Evolutionary conservation across 2,888 invertebrate genomes (phyloP).

Genomic region (Cecidostiba fungosa): DNA sequence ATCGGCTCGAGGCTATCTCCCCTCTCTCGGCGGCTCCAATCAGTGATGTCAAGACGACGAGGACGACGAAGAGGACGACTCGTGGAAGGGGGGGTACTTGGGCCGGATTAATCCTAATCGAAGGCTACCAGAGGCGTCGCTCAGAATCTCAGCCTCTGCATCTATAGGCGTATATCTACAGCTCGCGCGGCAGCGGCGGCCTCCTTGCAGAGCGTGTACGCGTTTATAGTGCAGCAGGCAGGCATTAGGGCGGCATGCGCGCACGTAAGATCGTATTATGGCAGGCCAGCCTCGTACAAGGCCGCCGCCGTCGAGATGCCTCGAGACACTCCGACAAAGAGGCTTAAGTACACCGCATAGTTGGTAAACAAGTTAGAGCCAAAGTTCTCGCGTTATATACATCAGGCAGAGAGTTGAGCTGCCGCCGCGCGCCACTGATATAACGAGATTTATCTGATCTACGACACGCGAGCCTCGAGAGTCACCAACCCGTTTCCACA

Average conservation of each 20-base stretch:
- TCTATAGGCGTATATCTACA: neutral
- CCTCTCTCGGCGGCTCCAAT: slow-evolving; percentile 15
- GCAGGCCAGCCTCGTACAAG: slow-evolving; percentile 1
- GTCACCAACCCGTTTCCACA: neutral
- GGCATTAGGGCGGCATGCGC: slow-evolving; percentile 22
- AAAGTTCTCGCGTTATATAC: slow-evolving; percentile 35
- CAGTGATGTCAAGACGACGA: slow-evolving; percentile 26
- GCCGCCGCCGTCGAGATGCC: neutral
- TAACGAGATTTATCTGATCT: slow-evolving; percentile 63
- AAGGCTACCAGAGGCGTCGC: slow-evolving; percentile 17
- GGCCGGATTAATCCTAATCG: slow-evolving; percentile 55
- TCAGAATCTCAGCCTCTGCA: neutral
- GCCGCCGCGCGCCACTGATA: neutral
- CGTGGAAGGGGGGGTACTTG: neutral
- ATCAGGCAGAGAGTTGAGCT: neutral
- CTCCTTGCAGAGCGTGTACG: neutral
- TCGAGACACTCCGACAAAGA: slow-evolving; percentile 50
- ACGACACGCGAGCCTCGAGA: slow-evolving; percentile 39
- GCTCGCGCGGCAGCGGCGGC: neutral
- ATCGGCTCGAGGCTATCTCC: slow-evolving; percentile 33
- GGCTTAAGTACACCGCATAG: slow-evolving; percentile 59
- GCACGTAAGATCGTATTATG: slow-evolving; percentile 51
- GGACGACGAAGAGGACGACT: neutral
- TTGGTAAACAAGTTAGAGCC: slow-evolving; percentile 59
- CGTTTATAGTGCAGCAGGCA: neutral